A percentile compares a stretch with the other conserved stretches of the same genome.
Conservation (phyloP, 2,113 vertebrate species). For the Cheilinus undulatus region DNA sequence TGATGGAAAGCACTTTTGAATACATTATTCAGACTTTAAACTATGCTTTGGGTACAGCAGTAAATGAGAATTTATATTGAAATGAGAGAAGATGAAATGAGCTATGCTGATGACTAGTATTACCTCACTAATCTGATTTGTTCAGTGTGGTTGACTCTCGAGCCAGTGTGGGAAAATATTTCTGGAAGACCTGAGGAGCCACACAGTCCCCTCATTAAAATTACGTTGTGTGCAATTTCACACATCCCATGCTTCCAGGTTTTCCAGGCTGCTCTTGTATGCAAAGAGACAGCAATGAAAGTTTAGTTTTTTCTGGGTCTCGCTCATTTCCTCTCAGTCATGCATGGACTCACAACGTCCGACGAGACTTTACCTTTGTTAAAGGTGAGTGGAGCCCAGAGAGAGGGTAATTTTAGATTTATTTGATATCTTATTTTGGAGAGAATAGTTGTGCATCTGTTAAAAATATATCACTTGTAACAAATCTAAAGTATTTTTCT, state of each 20-base stretch:
- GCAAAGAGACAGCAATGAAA: slow-evolving; percentile 6
- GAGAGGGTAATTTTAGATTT: not conserved
- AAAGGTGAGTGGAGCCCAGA: slow-evolving; percentile 63
- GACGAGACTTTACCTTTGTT: slow-evolving; percentile 68
- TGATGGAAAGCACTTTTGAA: not conserved
- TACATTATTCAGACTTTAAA: not conserved
- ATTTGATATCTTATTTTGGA: not conserved
- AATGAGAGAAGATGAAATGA: slow-evolving; percentile 69
- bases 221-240: slow-evolving; percentile 57
- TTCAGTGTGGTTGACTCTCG: slow-evolving; percentile 84
- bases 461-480: too few relatives aligned
- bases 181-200: slow-evolving; percentile 64
- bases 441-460: not conserved
- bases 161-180: slow-evolving; percentile 84
- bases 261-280: slow-evolving; percentile 35
- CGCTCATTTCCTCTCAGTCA: slow-evolving; percentile 47
- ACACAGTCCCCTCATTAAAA: slow-evolving; percentile 62
- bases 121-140: slow-evolving; percentile 86
- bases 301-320: slow-evolving; percentile 18
- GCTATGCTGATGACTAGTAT: slow-evolving; percentile 76
- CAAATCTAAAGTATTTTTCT: not conserved
- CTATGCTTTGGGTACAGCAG: not conserved
- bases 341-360: slow-evolving; percentile 45
- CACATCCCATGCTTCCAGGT: slow-evolving; percentile 48
- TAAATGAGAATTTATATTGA: slow-evolving; percentile 47